Evolutionary conservation across 2,113 vertebrate species (phyloP).

Genomic region (Charadrius vociferus): DNA sequence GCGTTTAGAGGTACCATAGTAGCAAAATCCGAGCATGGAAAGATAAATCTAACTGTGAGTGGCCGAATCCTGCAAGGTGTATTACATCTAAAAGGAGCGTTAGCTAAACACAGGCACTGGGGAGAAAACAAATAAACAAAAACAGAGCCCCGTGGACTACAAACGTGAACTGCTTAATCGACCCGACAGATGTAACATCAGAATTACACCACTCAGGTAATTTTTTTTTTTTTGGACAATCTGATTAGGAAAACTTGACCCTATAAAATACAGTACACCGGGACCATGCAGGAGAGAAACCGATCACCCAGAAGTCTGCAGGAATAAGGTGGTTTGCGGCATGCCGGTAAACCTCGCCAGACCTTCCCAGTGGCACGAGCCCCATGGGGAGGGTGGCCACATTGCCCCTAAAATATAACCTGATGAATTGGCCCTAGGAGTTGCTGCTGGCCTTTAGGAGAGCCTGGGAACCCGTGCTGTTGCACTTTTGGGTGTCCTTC

Average conservation of each 20-base stretch:
- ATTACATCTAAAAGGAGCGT: background rate
- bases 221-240: background rate
- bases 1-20: background rate
- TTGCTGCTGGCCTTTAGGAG: background rate
- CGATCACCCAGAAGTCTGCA: too few relatives aligned
- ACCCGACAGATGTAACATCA: background rate
- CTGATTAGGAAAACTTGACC: background rate
- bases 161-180: background rate
- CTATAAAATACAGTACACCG: background rate
- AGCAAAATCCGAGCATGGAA: background rate
- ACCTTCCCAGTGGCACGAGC: rapidly evolving
- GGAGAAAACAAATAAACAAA: background rate
- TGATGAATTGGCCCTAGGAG: background rate
- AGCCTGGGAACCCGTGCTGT: background rate
- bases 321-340: background rate
- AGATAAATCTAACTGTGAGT: background rate
- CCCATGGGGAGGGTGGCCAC: background rate
- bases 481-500: background rate
- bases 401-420: background rate
- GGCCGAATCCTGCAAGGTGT: background rate
- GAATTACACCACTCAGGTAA: background rate
- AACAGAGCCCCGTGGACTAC: background rate
- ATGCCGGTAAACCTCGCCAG: rapidly evolving
- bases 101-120: background rate
- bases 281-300: background rate